Evolutionary conservation across 64 coral and sea anemone genomes (phyloP).

Genomic region (Actinia equina): DNA sequence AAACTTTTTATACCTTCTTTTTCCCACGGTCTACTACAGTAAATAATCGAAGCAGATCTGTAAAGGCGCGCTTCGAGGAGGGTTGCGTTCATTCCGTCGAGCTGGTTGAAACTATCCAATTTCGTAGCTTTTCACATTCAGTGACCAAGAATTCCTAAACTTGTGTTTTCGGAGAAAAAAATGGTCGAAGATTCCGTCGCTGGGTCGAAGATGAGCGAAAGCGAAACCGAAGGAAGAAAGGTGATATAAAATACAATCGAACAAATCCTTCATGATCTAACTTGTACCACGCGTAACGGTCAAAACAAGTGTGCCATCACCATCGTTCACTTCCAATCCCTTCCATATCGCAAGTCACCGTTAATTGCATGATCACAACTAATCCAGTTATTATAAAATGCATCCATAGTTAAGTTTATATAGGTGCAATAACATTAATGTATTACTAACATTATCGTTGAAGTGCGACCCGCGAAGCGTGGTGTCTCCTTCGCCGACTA

Average conservation of each 20-base stretch:
- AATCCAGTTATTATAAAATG: not conserved
- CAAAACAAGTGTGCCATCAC: not conserved
- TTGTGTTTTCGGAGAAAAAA: not conserved
- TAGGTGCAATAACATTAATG: no score
- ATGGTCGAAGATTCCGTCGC: conserved; percentile 12
- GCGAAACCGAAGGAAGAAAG: not conserved
- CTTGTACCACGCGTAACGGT: not conserved
- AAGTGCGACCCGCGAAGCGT: no score
- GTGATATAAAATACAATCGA: not conserved
- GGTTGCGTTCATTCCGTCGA: not conserved
- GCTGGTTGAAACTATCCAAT: no score
- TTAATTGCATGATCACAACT: not conserved
- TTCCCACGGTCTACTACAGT: conserved; percentile 19
- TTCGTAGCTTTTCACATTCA: not conserved
- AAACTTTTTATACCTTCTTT: not conserved
- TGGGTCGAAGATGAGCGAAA: not conserved
- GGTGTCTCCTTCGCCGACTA: no score
- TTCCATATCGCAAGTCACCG: not conserved
- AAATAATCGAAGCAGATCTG: not conserved
- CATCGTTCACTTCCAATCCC: no score
- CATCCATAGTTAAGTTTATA: no score
- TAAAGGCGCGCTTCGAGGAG: not conserved
- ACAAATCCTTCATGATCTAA: not conserved
- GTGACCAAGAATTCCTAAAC: not conserved
- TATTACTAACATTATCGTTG: no score